Evolutionary conservation across 2,797 vertebrate species (phyloP), one percentile per base, ranked within the genome.

Genomic region (Bovichtus diacanthus): DNA sequence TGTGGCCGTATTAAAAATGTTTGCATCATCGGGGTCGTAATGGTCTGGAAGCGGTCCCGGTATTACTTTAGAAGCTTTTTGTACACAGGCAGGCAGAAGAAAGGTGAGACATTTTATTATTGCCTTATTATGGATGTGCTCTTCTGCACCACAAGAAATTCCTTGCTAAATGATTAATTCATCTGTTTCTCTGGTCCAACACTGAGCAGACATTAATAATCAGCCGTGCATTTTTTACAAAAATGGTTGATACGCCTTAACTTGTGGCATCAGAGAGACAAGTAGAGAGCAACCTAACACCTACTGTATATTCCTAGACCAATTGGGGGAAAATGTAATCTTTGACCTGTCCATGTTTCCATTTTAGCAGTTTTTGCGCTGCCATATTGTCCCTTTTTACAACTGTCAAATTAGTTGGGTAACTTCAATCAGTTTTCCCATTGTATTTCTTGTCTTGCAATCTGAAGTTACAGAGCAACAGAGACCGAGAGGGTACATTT

Each of bases 341-440:
- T 71, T 74, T 77, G 61, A 83, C 85, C 69, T 71, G 83, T 56
- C 82, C 77, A 61, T 27, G 31, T 77, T 83, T 86, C 53, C n/a
- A 12, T 77, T 87, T 80, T 64, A 54, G 47, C 64, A 15, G 18
- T 70, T 85, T 86, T 82, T 81, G 31, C 82, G 50, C 50, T 58
- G 71, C 71, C 46, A 44, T 54, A 71, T 74, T 74, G 76, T 85
- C 58, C 43, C 64, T 59, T 85, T 85, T 83, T 81, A 86, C 83
- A 85, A 83, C 77, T 90, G 90, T 91, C 87, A 88, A 88, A 92
- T 93, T 87, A 91, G 87, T 81, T 84, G 73, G 54, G 54, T 70
- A 82, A 86, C 86, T 90, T 88, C 88, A 84, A 81, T 86, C 81
- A 86, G 84, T 85, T 88, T 78, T 62, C 60, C 76, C 70, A 74